Conservation (phyloP, 2,113 vertebrate species). For the Oncorhynchus kisutch region DNA sequence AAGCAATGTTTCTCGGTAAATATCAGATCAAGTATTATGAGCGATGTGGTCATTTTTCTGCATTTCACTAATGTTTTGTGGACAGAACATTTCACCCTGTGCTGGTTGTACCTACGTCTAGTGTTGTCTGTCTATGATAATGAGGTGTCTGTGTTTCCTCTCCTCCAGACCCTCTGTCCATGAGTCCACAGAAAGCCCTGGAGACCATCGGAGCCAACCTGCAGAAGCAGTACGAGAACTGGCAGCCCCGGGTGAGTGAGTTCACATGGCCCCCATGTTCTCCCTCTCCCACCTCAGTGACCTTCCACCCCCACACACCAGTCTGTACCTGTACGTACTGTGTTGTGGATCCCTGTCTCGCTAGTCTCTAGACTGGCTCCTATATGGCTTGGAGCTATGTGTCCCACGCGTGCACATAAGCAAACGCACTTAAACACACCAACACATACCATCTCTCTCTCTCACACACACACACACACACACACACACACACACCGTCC, state of each 20-base stretch:
- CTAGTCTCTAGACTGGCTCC: too few relatives aligned
- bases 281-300: not conserved
- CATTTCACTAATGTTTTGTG: too few relatives aligned
- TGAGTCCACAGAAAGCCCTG: constrained; percentile 98
- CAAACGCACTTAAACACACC: not conserved
- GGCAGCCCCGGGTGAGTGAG: constrained; percentile 94
- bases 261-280: not conserved
- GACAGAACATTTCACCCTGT: constrained; percentile 4
- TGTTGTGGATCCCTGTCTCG: not conserved
- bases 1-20: too few relatives aligned
- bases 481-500: fast-evolving
- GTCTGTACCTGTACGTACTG: not conserved
- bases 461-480: not conserved
- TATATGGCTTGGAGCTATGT: too few relatives aligned
- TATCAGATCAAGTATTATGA: too few relatives aligned
- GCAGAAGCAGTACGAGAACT: constrained; percentile 99
- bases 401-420: not conserved
- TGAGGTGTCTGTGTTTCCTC: constrained; percentile 22
- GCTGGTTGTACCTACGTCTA: not conserved
- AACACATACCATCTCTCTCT: not conserved
- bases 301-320: too few relatives aligned
- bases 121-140: constrained; percentile 1
- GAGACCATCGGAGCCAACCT: constrained; percentile 96
- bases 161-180: constrained; percentile 90
- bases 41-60: too few relatives aligned